phyloP scores from a whole-genome alignment of 2,888 invertebrate genomes.

The Conops quadrifasciatus region DNA sequence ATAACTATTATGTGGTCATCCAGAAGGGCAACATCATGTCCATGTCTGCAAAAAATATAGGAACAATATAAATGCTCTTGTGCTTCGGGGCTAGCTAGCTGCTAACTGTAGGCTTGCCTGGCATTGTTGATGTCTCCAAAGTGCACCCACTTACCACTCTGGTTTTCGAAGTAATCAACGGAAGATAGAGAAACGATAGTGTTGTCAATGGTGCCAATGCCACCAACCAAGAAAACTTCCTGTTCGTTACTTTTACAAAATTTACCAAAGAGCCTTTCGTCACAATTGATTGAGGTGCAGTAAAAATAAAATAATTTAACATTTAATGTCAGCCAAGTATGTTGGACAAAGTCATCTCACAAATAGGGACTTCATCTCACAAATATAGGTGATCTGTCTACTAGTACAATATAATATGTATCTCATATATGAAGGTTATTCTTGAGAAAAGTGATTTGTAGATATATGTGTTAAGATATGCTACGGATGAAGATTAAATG shows the following conservation, averaged over 20 bases:
- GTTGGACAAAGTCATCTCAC: not conserved
- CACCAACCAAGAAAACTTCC: slow-evolving; percentile 73
- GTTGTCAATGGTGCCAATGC: slow-evolving; percentile 65
- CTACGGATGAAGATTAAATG: too few relatives aligned
- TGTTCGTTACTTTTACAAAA: slow-evolving; percentile 69
- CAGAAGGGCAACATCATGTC: slow-evolving; percentile 49
- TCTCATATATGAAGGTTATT: too few relatives aligned
- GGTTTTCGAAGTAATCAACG: slow-evolving; percentile 47
- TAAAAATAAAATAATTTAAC: not conserved
- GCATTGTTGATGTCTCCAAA: slow-evolving; percentile 47
- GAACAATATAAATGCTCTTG: not conserved
- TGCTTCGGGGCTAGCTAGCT: not conserved
- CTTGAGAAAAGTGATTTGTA: too few relatives aligned
- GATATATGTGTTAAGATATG: too few relatives aligned
- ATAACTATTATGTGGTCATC: slow-evolving; percentile 51
- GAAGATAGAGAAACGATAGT: slow-evolving; percentile 48
- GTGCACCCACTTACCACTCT: slow-evolving; percentile 47
- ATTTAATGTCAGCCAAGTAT: not conserved
- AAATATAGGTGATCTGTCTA: too few relatives aligned
- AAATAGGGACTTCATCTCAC: not conserved
- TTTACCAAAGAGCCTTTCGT: slow-evolving; percentile 65
- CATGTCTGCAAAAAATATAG: slow-evolving; percentile 48
- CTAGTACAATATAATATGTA: too few relatives aligned
- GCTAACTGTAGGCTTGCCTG: slow-evolving; percentile 47
- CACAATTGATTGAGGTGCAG: not conserved